Evolutionary conservation across 2,113 vertebrate genomes (phyloP).

Genomic region (Rhinolophus ferrumequinum): DNA sequence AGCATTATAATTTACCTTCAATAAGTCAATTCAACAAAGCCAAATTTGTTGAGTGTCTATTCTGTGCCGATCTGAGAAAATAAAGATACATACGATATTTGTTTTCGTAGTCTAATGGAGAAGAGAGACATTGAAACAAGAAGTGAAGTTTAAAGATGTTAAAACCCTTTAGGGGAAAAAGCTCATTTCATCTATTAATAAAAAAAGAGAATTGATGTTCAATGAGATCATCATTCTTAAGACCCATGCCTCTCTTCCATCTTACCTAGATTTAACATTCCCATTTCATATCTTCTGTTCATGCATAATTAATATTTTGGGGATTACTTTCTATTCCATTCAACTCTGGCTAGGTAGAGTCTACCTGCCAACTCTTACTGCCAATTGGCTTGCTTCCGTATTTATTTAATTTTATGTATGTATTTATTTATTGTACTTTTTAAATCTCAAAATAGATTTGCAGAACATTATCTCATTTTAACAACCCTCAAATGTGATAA

Average conservation of each 20-base stretch:
- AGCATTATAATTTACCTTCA: background rate
- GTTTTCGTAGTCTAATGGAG: background rate
- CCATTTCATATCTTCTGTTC: background rate
- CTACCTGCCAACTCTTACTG: background rate
- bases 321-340: background rate
- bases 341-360: background rate
- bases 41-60: background rate
- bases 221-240: background rate
- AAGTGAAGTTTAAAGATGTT: background rate
- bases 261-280: background rate
- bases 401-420: background rate
- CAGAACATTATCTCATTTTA: background rate
- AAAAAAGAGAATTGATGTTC: background rate
- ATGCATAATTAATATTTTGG: background rate
- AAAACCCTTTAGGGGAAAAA: background rate
- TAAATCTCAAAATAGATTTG: background rate
- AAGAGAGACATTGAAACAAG: background rate
- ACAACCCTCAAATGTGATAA: background rate
- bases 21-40: background rate
- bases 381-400: too few relatives aligned
- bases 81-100: slow-evolving; percentile 1
- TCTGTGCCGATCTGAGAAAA: background rate
- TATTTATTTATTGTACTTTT: background rate
- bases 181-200: background rate
- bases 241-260: background rate